Conservation (phyloP, 2,888 invertebrate genomes). For the Axea sp. region DNA sequence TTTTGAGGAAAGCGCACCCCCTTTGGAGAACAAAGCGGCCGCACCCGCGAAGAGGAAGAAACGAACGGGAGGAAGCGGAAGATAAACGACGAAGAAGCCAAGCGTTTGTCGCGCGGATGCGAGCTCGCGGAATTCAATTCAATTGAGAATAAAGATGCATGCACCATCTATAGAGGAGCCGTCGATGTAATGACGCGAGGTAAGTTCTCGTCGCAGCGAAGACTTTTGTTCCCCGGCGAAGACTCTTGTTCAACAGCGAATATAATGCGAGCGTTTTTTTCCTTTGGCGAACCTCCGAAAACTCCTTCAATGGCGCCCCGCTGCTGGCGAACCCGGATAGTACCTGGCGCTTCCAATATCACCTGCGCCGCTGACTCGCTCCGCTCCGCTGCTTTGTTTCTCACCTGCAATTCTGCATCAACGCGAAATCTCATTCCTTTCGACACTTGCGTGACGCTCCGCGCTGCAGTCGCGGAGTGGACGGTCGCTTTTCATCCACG, state of each 20-base stretch:
- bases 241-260: conserved; percentile 30
- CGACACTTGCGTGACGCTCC: conserved; percentile 44
- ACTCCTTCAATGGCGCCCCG: conserved; percentile 9
- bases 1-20: conserved; percentile 27
- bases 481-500: conserved; percentile 2
- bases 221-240: too few relatives aligned
- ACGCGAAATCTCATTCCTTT: conserved; percentile 42
- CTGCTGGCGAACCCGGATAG: conserved; percentile 40
- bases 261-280: conserved; percentile 34
- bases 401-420: conserved; percentile 36
- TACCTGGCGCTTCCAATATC: conserved; percentile 33
- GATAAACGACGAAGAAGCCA: conserved; percentile 5
- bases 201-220: conserved; percentile 34
- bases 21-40: conserved; percentile 20
- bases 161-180: conserved; percentile 16
- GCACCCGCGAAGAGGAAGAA: not conserved
- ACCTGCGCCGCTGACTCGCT: conserved; percentile 18
- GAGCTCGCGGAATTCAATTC: conserved; percentile 19
- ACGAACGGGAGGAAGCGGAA: conserved; percentile 1
- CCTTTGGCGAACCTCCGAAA: conserved; percentile 38
- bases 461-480: conserved; percentile 30
- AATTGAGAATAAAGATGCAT: conserved; percentile 29
- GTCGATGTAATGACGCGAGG: conserved; percentile 43
- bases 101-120: conserved; percentile 3
- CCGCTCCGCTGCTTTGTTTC: conserved; percentile 22